phyloP scores from a whole-genome alignment of 2,113 vertebrate genomes.

The Neopipo cinnamomea region DNA sequence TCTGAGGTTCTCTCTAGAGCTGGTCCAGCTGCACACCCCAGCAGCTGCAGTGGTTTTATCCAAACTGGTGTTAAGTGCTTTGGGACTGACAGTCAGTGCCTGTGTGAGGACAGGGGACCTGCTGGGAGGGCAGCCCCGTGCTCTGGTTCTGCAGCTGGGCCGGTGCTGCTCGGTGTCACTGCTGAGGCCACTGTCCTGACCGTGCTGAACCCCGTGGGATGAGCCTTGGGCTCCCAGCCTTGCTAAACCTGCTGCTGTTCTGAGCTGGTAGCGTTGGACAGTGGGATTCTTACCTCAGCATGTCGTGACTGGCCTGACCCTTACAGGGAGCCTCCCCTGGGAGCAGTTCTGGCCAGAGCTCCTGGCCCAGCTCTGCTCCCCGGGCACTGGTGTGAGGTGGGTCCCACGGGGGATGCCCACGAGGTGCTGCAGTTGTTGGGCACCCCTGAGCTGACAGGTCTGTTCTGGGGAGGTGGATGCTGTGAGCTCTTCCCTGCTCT shows the following conservation, averaged over 20 bases:
- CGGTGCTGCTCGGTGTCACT: fast-evolving
- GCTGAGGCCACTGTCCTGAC: background rate
- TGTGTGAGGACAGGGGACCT: background rate
- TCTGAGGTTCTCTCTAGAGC: background rate
- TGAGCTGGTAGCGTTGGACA: background rate
- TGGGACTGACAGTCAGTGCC: background rate
- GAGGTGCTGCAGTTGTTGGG: background rate
- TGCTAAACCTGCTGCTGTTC: background rate
- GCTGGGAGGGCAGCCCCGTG: background rate
- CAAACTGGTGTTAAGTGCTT: background rate
- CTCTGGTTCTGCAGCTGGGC: background rate
- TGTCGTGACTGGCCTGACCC: background rate
- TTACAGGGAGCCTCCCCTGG: fast-evolving
- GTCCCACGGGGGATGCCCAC: fast-evolving
- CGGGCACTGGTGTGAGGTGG: background rate
- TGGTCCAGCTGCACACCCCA: background rate
- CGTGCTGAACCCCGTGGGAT: background rate
- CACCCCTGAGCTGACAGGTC: background rate
- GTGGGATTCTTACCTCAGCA: background rate
- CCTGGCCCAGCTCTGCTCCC: background rate
- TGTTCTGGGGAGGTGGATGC: fast-evolving
- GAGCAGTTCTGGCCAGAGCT: background rate
- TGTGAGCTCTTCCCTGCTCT: background rate
- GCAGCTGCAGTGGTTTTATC: background rate
- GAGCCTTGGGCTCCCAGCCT: background rate